These are phyloP conservation scores for Brachionus koreanus DNA, from an alignment of 1,140 invertebrate species.

Conservation along the genomic window DNA sequence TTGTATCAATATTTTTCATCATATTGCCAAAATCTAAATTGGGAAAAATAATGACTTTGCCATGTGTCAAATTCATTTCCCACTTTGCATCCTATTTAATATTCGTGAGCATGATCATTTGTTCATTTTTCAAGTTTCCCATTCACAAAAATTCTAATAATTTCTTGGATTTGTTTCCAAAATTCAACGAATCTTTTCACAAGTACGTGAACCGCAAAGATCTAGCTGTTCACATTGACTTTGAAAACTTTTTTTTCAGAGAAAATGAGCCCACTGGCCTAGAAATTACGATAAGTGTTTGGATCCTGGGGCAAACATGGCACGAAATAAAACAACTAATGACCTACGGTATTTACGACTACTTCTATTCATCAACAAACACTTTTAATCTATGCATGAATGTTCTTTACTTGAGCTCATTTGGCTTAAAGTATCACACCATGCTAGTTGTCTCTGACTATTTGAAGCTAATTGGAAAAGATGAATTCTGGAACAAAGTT, in stretches of 20 bases:
- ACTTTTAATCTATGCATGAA: slow-evolving; percentile 52
- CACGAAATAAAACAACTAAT: slow-evolving; percentile 55
- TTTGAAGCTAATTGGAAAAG: neutral
- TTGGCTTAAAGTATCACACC: slow-evolving; percentile 48
- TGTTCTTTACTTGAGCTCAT: slow-evolving; percentile 54
- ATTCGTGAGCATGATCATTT: slow-evolving; percentile 65
- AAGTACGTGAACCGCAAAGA: neutral
- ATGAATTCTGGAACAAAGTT: slow-evolving; percentile 16
- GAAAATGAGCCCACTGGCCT: slow-evolving; percentile 6
- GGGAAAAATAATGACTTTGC: slow-evolving; percentile 50
- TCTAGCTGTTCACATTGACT: neutral
- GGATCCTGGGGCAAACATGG: slow-evolving; percentile 51
- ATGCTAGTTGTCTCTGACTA: slow-evolving; percentile 20
- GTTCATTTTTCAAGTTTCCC: slow-evolving; percentile 21
- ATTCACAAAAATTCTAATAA: neutral
- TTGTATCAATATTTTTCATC: neutral
- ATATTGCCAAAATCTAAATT: slow-evolving; percentile 47
- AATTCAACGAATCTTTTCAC: neutral
- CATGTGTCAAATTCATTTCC: slow-evolving; percentile 56
- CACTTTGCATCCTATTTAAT: slow-evolving; percentile 64
- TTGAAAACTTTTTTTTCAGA: slow-evolving; percentile 28
- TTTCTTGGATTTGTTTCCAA: slow-evolving; percentile 1
- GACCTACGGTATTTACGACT: slow-evolving; percentile 49
- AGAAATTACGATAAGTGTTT: slow-evolving; percentile 26
- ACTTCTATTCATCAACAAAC: slow-evolving; percentile 55